A percentile compares a stretch with the other conserved stretches of the same genome.
Conservation (phyloP, 2,113 vertebrate species). For the Poicephalus meyeri region DNA sequence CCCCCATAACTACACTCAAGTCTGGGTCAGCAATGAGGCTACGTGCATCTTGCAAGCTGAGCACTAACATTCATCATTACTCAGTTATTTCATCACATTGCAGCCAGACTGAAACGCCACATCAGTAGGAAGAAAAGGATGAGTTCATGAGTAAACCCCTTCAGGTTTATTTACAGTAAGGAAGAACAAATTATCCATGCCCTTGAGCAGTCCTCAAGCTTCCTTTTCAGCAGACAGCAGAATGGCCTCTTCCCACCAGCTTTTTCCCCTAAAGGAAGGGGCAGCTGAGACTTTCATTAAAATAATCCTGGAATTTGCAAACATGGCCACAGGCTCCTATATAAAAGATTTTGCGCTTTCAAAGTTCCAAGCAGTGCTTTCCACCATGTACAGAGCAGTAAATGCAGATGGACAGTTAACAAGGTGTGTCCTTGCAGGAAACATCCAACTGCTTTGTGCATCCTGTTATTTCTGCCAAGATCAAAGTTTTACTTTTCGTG, state of each 20-base stretch:
- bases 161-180: neutral
- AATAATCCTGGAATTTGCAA: neutral
- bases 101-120: neutral
- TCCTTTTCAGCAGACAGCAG: neutral
- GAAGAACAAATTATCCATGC: neutral
- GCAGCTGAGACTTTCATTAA: neutral
- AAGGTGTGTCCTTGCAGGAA: constrained; percentile 41
- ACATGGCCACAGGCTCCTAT: neutral
- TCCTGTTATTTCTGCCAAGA: constrained; percentile 45
- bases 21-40: neutral
- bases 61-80: neutral
- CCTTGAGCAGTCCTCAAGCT: neutral
- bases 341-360: neutral
- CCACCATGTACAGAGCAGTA: neutral
- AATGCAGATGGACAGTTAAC: neutral
- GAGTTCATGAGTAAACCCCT: neutral
- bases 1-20: neutral
- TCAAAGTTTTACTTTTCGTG: constrained; percentile 26
- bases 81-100: neutral
- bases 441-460: neutral
- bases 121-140: neutral
- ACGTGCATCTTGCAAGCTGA: neutral
- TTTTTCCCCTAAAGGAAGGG: neutral
- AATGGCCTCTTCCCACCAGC: neutral
- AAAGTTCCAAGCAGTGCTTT: neutral